A percentile compares a stretch with the other conserved stretches of the same genome.
Conservation (phyloP, 2,888 invertebrate genomes). For the Antheraea assamensis region DNA sequence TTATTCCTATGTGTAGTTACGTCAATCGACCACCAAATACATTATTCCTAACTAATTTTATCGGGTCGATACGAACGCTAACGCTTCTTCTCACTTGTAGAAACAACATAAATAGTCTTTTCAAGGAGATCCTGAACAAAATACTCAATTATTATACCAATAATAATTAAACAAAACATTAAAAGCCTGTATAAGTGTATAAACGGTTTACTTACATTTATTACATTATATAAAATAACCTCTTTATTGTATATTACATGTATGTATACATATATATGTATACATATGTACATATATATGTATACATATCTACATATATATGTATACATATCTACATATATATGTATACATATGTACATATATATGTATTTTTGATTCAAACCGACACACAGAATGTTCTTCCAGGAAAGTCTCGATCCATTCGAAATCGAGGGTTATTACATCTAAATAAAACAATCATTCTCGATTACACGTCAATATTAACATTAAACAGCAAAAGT, state of each 20-base stretch:
- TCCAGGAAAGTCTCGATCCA: background rate
- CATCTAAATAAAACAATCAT: too few relatives aligned
- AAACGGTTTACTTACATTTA: background rate
- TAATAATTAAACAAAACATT: background rate
- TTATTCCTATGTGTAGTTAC: too few relatives aligned
- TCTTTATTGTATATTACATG: background rate
- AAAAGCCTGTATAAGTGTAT: background rate
- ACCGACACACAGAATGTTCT: background rate
- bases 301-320: too few relatives aligned
- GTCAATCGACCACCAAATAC: too few relatives aligned
- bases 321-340: too few relatives aligned
- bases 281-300: too few relatives aligned
- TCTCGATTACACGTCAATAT: background rate
- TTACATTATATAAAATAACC: background rate
- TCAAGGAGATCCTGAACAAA: background rate
- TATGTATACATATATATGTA: too few relatives aligned
- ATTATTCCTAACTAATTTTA: background rate
- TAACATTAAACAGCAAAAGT: background rate
- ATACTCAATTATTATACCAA: background rate
- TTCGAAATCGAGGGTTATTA: background rate
- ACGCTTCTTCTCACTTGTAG: background rate
- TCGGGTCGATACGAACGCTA: background rate
- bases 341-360: too few relatives aligned
- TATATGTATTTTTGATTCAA: background rate
- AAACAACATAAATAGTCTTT: background rate